phyloP scores from a whole-genome alignment of 2,113 vertebrate genomes.

The Thinocorus orbignyianus region DNA sequence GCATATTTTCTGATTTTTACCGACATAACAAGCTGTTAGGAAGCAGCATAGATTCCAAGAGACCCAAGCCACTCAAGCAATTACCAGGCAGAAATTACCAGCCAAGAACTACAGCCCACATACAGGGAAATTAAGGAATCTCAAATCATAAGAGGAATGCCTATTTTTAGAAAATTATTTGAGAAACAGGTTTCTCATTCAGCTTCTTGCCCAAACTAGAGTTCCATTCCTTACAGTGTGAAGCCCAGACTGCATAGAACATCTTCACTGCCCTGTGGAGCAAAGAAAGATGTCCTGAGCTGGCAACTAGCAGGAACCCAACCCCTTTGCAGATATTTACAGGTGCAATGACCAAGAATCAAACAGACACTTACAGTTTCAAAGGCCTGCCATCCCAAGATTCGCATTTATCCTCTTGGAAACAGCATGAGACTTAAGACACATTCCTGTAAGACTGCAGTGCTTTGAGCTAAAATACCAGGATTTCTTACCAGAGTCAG shows the following conservation, averaged over 20 bases:
- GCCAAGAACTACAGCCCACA: background rate
- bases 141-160: background rate
- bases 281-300: background rate
- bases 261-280: background rate
- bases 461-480: background rate
- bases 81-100: background rate
- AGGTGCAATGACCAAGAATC: background rate
- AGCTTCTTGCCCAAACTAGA: background rate
- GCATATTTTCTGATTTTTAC: background rate
- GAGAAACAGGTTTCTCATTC: background rate
- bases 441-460: background rate
- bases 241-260: background rate
- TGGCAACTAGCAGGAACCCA: background rate
- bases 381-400: background rate
- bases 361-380: background rate
- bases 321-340: background rate
- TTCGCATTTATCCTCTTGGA: background rate
- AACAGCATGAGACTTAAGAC: background rate
- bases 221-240: background rate
- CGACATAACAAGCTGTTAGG: background rate
- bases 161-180: background rate
- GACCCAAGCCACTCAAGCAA: background rate
- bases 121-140: background rate
- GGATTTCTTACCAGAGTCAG: conserved; percentile 85
- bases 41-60: background rate